Percentiles rank a stretch among this genome's conserved stretches.
phyloP scores from a whole-genome alignment of 1,140 invertebrate genomes.

The Teleopsis dalmanni region DNA sequence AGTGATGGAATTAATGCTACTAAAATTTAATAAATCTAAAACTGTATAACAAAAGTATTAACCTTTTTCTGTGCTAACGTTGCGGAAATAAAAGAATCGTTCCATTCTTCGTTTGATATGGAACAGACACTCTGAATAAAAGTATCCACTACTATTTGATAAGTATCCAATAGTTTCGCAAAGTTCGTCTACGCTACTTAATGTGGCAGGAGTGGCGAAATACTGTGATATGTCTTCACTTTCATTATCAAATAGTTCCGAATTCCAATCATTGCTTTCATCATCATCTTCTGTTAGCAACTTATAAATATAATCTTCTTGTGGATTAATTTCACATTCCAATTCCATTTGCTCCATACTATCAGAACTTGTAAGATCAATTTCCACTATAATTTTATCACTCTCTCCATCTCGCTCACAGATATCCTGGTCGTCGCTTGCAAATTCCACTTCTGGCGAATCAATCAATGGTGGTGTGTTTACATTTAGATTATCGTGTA shows the following conservation, averaged over 20 bases:
- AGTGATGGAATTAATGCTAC: background rate
- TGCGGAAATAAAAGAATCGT: conserved; percentile 29
- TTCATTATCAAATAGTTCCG: background rate
- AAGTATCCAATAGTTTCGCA: conserved; percentile 36
- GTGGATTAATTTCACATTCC: too few species aligned
- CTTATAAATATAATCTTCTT: conserved; percentile 11
- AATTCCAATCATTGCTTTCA: conserved; percentile 3
- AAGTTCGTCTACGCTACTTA: conserved; percentile 25
- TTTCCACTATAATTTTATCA: conserved; percentile 1
- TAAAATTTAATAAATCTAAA: background rate
- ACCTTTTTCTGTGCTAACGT: conserved; percentile 28
- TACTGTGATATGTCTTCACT: conserved; percentile 20
- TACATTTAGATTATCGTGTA: conserved; percentile 1
- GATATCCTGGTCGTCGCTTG: conserved; percentile 22
- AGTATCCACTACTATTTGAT: conserved; percentile 28
- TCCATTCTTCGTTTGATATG: conserved; percentile 29
- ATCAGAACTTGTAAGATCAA: background rate
- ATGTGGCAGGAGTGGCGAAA: conserved; percentile 29
- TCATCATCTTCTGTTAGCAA: conserved; percentile 21
- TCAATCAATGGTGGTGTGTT: too few species aligned
- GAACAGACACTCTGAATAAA: conserved; percentile 33
- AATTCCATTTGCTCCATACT: background rate
- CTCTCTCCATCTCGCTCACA: conserved; percentile 16
- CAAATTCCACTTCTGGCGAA: conserved; percentile 2
- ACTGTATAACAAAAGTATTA: background rate